Percentiles rank a stretch among this genome's conserved stretches.
phyloP scores from a whole-genome alignment of 2,888 invertebrate genomes.

The Aporophyla nigra region DNA sequence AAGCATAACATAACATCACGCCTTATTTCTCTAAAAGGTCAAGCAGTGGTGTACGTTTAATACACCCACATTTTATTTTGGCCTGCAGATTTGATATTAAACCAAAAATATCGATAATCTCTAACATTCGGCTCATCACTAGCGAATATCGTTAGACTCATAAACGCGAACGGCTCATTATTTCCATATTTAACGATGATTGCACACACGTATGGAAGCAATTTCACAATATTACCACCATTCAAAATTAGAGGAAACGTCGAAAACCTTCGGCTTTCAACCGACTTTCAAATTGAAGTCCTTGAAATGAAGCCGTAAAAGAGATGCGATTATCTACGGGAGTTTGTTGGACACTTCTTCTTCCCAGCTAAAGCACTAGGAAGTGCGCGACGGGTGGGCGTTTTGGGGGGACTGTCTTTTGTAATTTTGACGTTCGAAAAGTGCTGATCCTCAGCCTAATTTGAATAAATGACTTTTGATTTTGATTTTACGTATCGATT shows the following conservation, averaged over 20 bases:
- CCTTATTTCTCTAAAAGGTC: too few relatives aligned
- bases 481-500: conserved; percentile 43
- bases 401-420: too few relatives aligned
- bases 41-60: too few relatives aligned
- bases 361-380: too few relatives aligned
- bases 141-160: conserved; percentile 71
- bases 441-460: too few relatives aligned
- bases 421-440: too few relatives aligned
- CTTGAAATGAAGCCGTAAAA: conserved; percentile 40
- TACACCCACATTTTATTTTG: too few relatives aligned
- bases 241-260: conserved; percentile 53
- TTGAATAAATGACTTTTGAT: too few relatives aligned
- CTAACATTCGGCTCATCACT: conserved; percentile 58
- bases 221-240: conserved; percentile 71
- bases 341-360: too few relatives aligned
- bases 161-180: conserved; percentile 82
- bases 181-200: conserved; percentile 85
- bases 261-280: conserved; percentile 50
- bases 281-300: conserved; percentile 36
- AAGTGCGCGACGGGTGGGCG: too few relatives aligned
- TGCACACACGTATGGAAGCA: conserved; percentile 73
- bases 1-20: neutral
- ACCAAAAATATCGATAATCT: conserved; percentile 24
- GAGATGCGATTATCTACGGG: conserved; percentile 20
- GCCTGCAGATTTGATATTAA: neutral